Conservation (phyloP, 2,113 vertebrate genomes). For the Phaethon lepturus region DNA sequence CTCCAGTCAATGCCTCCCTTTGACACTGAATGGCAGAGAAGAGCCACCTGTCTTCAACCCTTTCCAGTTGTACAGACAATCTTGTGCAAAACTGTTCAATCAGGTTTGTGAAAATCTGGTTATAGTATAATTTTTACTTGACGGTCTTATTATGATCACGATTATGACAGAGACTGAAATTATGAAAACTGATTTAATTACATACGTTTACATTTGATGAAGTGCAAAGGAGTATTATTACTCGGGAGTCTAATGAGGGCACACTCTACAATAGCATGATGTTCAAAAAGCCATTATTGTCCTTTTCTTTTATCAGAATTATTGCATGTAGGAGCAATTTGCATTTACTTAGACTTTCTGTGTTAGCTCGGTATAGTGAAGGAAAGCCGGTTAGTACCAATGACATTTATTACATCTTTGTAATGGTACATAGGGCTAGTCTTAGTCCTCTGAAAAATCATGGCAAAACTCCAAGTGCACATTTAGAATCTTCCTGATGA, state of each 20-base stretch:
- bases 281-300: neutral
- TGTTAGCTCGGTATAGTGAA: neutral
- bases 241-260: neutral
- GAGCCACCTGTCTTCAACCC: slow-evolving; percentile 82
- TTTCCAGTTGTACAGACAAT: slow-evolving; percentile 79
- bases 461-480: neutral
- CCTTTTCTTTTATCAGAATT: neutral
- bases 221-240: neutral
- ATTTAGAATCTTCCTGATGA: neutral
- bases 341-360: neutral
- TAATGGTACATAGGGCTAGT: neutral
- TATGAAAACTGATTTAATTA: neutral
- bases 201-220: neutral
- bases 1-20: slow-evolving; percentile 58
- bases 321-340: neutral
- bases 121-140: neutral
- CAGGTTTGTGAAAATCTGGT: slow-evolving; percentile 82
- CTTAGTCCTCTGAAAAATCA: neutral
- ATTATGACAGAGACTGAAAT: neutral
- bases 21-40: slow-evolving; percentile 47
- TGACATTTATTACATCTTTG: neutral
- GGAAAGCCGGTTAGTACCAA: neutral
- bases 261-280: neutral
- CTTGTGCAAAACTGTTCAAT: slow-evolving; percentile 81
- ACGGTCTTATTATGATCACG: neutral